phyloP scores from a whole-genome alignment of 2,888 invertebrate genomes.

The Eristalinus sepulchralis region DNA sequence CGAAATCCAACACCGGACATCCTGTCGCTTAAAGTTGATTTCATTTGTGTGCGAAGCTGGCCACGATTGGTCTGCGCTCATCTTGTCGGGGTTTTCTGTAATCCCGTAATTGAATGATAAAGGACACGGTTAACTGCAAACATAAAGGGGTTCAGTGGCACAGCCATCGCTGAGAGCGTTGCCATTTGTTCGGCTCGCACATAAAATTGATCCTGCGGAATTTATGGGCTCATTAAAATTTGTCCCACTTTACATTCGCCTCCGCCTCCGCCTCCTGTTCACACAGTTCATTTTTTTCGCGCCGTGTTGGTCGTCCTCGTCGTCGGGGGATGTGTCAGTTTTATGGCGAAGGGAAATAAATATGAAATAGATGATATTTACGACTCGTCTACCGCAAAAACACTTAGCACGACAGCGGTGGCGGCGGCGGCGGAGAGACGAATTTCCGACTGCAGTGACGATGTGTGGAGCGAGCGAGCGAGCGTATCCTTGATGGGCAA shows the following conservation, averaged over 20 bases:
- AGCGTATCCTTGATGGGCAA: conserved; percentile 18
- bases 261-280: conserved; percentile 9
- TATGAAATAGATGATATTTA: conserved; percentile 68
- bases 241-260: conserved; percentile 63
- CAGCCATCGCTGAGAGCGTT: conserved; percentile 10
- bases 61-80: conserved; percentile 17
- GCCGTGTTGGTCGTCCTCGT: background rate
- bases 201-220: conserved; percentile 70
- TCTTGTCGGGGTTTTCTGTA: background rate
- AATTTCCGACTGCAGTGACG: conserved; percentile 14
- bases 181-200: conserved; percentile 67
- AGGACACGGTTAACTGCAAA: conserved; percentile 33
- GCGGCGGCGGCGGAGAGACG: background rate
- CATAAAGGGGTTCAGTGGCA: conserved; percentile 46
- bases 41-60: conserved; percentile 30
- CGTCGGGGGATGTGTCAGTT: conserved; percentile 55
- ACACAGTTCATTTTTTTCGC: no score
- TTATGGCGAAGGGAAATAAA: conserved; percentile 66
- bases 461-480: background rate
- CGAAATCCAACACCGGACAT: conserved; percentile 58
- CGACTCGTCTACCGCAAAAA: conserved; percentile 68
- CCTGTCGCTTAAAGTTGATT: conserved; percentile 43
- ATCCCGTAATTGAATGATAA: conserved; percentile 62
- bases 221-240: conserved; percentile 70
- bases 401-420: conserved; percentile 54